Evolutionary conservation across 1,140 invertebrate species (phyloP).

Genomic region (Dufourea novaeangliae): DNA sequence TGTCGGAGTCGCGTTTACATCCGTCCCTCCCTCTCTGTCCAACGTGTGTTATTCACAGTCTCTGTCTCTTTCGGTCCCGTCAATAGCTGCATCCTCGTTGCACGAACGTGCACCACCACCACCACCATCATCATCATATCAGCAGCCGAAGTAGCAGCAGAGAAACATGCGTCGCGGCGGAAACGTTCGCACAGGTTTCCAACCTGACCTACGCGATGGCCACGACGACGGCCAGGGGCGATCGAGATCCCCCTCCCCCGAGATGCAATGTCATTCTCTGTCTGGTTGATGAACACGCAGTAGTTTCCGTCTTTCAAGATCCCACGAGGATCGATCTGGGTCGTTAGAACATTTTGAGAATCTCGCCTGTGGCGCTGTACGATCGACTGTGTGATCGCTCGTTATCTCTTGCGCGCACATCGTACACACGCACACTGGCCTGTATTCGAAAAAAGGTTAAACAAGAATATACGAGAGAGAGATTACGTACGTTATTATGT

Average conservation of each 20-base stretch:
- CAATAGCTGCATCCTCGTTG: neutral
- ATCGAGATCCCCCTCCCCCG: conserved; percentile 50
- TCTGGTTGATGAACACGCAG: conserved; percentile 25
- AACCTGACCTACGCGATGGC: conserved; percentile 64
- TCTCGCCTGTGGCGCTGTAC: no score
- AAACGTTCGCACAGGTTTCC: conserved; percentile 64
- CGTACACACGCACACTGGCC: no score
- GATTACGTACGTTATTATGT: conserved; percentile 56
- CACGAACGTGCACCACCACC: neutral
- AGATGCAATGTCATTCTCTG: conserved; percentile 58
- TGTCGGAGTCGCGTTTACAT: neutral
- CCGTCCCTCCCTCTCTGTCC: neutral
- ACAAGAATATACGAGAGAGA: neutral
- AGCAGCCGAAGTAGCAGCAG: neutral
- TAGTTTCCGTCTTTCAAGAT: conserved; percentile 3
- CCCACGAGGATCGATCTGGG: neutral
- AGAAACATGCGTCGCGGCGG: conserved; percentile 53
- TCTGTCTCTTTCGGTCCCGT: no score
- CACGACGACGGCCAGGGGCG: conserved; percentile 61
- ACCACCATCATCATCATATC: no score
- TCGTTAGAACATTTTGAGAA: neutral
- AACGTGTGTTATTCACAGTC: conserved; percentile 3
- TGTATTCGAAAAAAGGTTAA: no score
- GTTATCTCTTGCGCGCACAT: no score
- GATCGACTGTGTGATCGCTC: no score